Evolutionary conservation across 2,888 invertebrate species (phyloP).

Genomic region (Athalia circularis): DNA sequence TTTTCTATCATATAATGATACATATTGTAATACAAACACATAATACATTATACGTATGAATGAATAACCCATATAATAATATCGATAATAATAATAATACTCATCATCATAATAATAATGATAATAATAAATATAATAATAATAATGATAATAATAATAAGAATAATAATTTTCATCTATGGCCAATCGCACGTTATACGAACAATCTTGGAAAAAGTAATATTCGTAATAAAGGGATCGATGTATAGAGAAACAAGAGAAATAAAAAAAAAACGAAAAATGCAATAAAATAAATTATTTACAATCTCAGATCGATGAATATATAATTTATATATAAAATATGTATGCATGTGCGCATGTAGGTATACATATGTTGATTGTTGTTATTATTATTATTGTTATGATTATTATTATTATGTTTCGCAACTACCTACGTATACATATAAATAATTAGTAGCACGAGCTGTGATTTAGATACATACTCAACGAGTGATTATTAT

Average conservation of each 20-base stretch:
- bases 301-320: not conserved
- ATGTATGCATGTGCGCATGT: not conserved
- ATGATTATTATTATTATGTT: not conserved
- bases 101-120: not conserved
- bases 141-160: constrained; percentile 6
- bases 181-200: no score
- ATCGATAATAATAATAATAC: constrained; percentile 26
- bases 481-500: constrained; percentile 66
- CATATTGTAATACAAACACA: constrained; percentile 2
- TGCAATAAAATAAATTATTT: not conserved
- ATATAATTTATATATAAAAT: not conserved
- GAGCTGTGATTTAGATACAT: constrained; percentile 74
- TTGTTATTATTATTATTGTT: constrained; percentile 28
- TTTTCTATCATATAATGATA: no score
- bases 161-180: not conserved
- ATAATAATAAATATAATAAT: constrained; percentile 13
- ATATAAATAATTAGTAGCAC: constrained; percentile 72
- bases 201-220: not conserved
- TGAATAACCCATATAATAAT: not conserved
- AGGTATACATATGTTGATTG: constrained; percentile 10
- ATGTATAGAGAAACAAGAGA: no score
- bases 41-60: not conserved
- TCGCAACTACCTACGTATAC: not conserved
- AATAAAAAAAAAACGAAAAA: not conserved
- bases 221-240: not conserved